phyloP scores from a whole-genome alignment of 2,113 vertebrate genomes.

The Ptilorrhoa leucosticta region DNA sequence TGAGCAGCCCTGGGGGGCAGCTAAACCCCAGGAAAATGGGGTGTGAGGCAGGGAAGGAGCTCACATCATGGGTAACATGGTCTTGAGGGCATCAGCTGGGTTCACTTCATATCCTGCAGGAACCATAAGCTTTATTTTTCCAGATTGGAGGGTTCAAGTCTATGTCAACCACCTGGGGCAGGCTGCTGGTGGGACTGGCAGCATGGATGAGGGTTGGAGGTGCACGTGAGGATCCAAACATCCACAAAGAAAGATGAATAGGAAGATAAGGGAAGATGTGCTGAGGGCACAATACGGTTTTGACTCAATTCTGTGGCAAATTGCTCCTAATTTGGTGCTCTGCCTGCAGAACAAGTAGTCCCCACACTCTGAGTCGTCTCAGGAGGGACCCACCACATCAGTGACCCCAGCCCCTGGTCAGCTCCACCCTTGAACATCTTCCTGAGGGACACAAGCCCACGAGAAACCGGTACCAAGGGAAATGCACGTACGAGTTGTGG shows the following conservation, averaged over 20 bases:
- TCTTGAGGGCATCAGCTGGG: not conserved
- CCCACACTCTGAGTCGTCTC: not conserved
- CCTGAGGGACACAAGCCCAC: not conserved
- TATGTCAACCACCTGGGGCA: not conserved
- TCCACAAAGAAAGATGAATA: not conserved
- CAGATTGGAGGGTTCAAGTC: not conserved
- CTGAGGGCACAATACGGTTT: not conserved
- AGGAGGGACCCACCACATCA: not conserved
- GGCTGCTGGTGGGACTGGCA: not conserved
- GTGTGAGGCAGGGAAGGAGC: not conserved
- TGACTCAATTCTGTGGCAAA: not conserved
- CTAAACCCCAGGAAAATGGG: not conserved
- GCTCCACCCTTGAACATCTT: not conserved
- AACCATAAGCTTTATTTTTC: not conserved
- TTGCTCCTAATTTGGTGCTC: not conserved
- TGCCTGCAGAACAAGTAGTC: not conserved
- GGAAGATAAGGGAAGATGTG: not conserved
- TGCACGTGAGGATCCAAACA: not conserved
- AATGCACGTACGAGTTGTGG: conserved; percentile 91
- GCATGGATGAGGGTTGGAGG: not conserved
- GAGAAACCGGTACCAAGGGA: not conserved
- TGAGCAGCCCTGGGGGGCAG: not conserved
- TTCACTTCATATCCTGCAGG: not conserved
- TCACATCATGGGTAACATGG: not conserved
- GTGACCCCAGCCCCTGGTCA: not conserved